A percentile compares a stretch with the other conserved stretches of the same genome.
These are phyloP conservation scores for Suillia variegata DNA, from an alignment of 2,888 invertebrate species.

Conservation along the genomic window DNA sequence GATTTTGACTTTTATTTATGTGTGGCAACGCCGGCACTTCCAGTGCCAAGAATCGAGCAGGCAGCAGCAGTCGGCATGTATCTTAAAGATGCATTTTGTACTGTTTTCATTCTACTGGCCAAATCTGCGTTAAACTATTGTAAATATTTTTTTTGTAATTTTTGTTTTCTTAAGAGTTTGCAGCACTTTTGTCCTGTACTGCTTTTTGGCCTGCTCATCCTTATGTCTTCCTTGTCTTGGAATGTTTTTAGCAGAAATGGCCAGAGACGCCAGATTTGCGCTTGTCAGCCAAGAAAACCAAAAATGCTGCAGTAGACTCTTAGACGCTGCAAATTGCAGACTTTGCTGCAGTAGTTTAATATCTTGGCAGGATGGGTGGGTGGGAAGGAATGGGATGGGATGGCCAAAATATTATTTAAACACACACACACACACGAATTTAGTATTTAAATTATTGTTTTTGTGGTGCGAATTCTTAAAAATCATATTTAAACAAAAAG, in stretches of 20 bases:
- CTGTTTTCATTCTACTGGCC: constrained; percentile 22
- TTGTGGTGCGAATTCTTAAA: too few species aligned
- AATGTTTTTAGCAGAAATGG: constrained; percentile 33
- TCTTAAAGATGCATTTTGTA: constrained; percentile 11
- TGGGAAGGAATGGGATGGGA: too few species aligned
- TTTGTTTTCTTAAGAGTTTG: not conserved
- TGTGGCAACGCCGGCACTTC: constrained; percentile 17
- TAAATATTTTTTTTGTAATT: not conserved
- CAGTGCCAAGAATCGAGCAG: constrained; percentile 18
- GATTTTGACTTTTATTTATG: too few species aligned
- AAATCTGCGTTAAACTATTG: not conserved
- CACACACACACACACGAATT: too few species aligned
- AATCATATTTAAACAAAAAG: too few species aligned
- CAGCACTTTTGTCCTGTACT: not conserved
- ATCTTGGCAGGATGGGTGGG: too few species aligned
- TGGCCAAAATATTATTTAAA: too few species aligned
- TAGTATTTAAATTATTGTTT: too few species aligned
- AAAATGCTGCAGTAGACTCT: constrained; percentile 51
- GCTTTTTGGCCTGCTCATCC: not conserved
- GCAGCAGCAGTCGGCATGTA: constrained; percentile 11
- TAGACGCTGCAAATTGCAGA: constrained; percentile 56
- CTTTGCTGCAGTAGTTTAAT: constrained; percentile 18
- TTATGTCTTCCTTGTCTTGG: too few species aligned
- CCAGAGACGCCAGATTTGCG: not conserved
- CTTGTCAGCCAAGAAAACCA: constrained; percentile 26